Base-by-base conservation (phyloP, 1,140 invertebrate genomes). In the Berghia stephanieae region DNA sequence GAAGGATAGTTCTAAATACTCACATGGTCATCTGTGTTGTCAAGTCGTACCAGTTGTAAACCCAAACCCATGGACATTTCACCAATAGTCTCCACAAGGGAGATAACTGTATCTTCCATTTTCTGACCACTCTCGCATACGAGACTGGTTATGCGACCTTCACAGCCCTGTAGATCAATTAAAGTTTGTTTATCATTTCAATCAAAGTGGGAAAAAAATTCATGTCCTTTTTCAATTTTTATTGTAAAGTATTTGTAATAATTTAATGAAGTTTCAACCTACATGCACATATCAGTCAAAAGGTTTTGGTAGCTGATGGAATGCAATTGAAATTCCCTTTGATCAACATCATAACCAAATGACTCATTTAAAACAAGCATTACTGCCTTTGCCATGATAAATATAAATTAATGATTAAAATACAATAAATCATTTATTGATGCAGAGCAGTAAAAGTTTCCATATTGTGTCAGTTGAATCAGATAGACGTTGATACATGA, bases 31-130 rank as follows among this genome's bases (percentile, higher is more conserved):
- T 72, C 44, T 16, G 63, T 44, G 8, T 69, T 67, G 8, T 86
- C 83, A 63, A 88, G 81, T 24, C 79, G 77, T 10, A 82, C 36
- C 73, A 87, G 83, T 24, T 52, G 66, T 4, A 80, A 84, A 40
- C 86, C 82, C 6, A 83, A 85, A 52, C 86, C 86, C 24, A 88
- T 77, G 4, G 86, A 81, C 67, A 87, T 74, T 77, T 87, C 85
- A 21, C 87, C 87, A 34, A 81, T 81, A 4, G 82, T 78, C 46
- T 79, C 78, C 82, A 85, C 85, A 10, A 87, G 55, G 46, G 67
- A 76, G 34, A 83, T 67, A 4, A 86, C 27, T 75, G 75, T 57
- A 8, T 85, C 84, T 24, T 75, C 63, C 4, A 87, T 68, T 57
- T 86, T 83, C 24, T 73, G 57, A 3, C 80, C 78, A 13, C 83